A percentile compares a stretch with the other conserved stretches of the same genome.
These are phyloP conservation scores for Monopterus albus DNA, from an alignment of 2,113 vertebrate species.

Conservation along the genomic window DNA sequence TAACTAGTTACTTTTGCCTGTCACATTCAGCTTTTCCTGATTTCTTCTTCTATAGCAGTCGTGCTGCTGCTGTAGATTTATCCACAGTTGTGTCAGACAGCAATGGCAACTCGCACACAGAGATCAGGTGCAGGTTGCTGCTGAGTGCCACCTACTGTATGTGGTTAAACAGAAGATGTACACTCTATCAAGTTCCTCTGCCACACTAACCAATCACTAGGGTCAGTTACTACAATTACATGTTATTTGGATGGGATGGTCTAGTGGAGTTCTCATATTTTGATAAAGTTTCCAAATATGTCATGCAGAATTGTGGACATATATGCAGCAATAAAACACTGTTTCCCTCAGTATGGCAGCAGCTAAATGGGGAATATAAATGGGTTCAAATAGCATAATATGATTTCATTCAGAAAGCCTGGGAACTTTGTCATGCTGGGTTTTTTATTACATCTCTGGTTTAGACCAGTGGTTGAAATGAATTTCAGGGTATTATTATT, in stretches of 20 bases:
- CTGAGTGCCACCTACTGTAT: too few relatives aligned
- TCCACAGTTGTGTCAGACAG: not conserved
- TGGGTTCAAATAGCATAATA: too few relatives aligned
- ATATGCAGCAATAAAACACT: not conserved
- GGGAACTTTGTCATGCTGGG: too few relatives aligned
- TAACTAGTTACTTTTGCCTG: too few relatives aligned
- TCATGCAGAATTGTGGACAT: not conserved
- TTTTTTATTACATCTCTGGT: not conserved
- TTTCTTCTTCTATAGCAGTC: not conserved
- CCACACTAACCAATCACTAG: not conserved
- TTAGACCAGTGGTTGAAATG: not conserved
- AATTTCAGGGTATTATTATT: not conserved
- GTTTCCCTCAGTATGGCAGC: not conserved
- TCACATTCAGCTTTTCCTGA: too few relatives aligned
- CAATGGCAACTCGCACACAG: not conserved
- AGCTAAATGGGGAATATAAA: not conserved
- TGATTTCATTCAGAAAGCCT: too few relatives aligned
- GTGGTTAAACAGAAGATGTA: not conserved
- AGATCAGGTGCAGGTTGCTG: too few relatives aligned
- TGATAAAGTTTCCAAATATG: not conserved
- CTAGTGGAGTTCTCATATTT: not conserved
- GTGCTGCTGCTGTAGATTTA: not conserved
- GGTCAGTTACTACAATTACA: not conserved
- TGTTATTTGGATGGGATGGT: not conserved
- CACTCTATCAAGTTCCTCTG: not conserved